Evolutionary conservation across 2,113 vertebrate species (phyloP).

Genomic region (Syngnathoides biaculeatus): DNA sequence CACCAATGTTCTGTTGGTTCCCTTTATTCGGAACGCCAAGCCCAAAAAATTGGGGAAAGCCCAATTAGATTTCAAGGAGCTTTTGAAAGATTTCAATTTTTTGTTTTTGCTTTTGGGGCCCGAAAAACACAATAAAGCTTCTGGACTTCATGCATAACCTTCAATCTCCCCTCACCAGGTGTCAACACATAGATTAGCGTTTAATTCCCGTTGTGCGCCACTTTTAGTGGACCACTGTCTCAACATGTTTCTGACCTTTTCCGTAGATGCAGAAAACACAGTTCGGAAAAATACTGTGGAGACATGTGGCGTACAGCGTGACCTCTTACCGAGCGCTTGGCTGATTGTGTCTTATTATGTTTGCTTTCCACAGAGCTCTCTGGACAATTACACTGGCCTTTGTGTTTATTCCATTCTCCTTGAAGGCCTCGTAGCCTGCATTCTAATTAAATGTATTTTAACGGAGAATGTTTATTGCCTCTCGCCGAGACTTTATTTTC

Average conservation of each 20-base stretch:
- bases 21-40: not conserved
- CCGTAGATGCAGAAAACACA: conserved; percentile 22
- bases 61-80: not conserved
- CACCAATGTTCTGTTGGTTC: not conserved
- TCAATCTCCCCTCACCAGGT: conserved; percentile 13
- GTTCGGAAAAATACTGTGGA: conserved; percentile 34
- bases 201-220: conserved; percentile 45
- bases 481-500: conserved; percentile 58
- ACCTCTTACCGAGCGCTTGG: conserved; percentile 44
- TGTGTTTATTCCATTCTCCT: conserved; percentile 60
- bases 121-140: conserved; percentile 1
- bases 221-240: conserved; percentile 35
- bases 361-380: conserved; percentile 43
- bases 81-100: not conserved
- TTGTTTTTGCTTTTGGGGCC: not conserved
- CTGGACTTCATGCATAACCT: conserved; percentile 4
- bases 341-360: conserved; percentile 54
- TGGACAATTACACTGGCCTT: conserved; percentile 58
- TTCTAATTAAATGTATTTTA: conserved; percentile 67
- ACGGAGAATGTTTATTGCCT: conserved; percentile 62
- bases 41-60: not conserved
- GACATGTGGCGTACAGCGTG: conserved; percentile 40
- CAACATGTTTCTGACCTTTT: conserved; percentile 55
- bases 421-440: conserved; percentile 59
- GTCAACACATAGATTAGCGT: conserved; percentile 23